Conservation (phyloP, 2,113 vertebrate genomes). For the Phoenicopterus ruber region DNA sequence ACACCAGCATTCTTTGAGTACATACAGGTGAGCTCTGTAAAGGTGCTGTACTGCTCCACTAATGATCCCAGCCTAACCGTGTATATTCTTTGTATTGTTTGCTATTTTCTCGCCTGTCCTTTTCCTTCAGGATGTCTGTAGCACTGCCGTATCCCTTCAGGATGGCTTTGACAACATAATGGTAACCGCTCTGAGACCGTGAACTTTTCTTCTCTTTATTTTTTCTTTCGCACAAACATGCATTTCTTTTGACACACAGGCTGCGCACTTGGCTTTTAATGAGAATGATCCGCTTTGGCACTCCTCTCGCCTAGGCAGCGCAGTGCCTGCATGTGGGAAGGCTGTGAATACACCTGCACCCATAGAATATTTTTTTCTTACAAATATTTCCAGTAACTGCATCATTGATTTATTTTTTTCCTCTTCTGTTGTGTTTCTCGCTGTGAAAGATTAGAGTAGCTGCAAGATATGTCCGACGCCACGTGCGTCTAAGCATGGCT, state of each 20-base stretch:
- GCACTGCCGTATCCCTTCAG: constrained; percentile 60
- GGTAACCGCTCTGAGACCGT: constrained; percentile 55
- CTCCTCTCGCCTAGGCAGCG: background rate
- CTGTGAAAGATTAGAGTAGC: background rate
- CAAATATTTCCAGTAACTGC: background rate
- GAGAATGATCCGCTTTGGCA: background rate
- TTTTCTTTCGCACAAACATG: background rate
- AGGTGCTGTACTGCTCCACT: background rate
- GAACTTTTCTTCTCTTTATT: background rate
- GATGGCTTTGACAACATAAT: constrained; percentile 71
- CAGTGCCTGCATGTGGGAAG: background rate
- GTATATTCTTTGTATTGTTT: constrained; percentile 30
- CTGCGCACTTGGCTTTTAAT: background rate
- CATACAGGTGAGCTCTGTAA: background rate
- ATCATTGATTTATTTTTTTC: background rate
- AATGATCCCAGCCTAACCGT: background rate
- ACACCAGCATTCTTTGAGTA: background rate
- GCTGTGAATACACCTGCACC: background rate
- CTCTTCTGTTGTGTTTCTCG: background rate
- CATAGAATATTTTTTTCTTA: background rate
- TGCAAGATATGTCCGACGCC: background rate
- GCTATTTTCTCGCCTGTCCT: constrained; percentile 59
- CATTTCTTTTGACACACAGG: background rate
- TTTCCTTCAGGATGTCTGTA: constrained; percentile 66
- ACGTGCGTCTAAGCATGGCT: background rate